phyloP scores from a whole-genome alignment of 2,113 vertebrate species.

The Mirounga angustirostris region DNA sequence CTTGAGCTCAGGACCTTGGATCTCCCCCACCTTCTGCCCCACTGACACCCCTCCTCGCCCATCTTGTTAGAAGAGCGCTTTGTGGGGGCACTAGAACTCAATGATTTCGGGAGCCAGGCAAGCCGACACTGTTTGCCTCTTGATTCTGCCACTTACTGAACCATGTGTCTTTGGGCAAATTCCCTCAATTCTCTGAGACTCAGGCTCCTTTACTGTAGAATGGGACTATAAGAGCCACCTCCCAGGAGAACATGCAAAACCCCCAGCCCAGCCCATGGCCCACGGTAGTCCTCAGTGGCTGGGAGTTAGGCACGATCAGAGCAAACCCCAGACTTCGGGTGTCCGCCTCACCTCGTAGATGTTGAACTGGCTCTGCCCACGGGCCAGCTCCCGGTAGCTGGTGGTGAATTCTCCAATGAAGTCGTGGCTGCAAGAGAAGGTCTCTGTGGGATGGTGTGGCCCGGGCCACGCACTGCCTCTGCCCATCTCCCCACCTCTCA shows the following conservation, averaged over 20 bases:
- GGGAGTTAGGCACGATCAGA: neutral
- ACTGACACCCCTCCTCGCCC: no score
- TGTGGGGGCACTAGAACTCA: neutral
- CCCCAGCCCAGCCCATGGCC: neutral
- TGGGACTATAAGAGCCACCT: neutral
- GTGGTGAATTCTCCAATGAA: constrained; percentile 99
- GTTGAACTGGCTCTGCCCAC: constrained; percentile 97
- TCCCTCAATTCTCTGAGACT: neutral
- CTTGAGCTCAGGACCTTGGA: neutral
- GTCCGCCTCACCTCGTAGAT: constrained; percentile 93
- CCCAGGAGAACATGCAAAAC: neutral
- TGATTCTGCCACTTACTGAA: neutral
- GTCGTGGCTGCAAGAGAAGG: constrained; percentile 91
- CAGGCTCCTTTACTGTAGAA: neutral
- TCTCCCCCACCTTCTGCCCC: neutral
- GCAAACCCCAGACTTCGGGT: neutral
- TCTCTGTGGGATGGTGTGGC: rapidly evolving
- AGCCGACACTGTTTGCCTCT: neutral
- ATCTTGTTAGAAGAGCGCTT: neutral
- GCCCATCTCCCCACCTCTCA: neutral
- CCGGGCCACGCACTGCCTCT: neutral
- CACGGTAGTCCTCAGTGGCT: neutral
- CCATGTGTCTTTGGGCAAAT: neutral
- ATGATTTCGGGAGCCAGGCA: neutral
- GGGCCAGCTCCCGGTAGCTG: constrained; percentile 96